A percentile compares a stretch with the other conserved stretches of the same genome.
phyloP scores from a whole-genome alignment of 2,888 invertebrate genomes.

The Netelia melanura region DNA sequence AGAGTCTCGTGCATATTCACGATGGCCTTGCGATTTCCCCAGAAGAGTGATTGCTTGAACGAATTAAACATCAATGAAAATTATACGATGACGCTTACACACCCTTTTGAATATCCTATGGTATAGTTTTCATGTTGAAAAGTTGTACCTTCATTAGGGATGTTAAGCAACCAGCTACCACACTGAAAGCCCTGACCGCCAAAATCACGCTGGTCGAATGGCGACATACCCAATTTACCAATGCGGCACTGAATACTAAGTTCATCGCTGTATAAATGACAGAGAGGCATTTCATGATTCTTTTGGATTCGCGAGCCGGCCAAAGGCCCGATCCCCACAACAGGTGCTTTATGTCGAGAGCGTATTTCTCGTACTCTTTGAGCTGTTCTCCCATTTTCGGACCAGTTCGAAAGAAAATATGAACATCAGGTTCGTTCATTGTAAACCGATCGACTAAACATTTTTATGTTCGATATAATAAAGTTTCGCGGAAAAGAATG shows the following conservation, averaged over 20 bases:
- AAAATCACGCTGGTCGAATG: conserved; percentile 28
- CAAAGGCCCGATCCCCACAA: conserved; percentile 22
- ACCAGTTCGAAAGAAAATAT: background rate
- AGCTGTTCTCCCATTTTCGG: conserved; percentile 6
- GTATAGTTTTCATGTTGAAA: too few relatives aligned
- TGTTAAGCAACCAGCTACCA: too few relatives aligned
- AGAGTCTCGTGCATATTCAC: background rate
- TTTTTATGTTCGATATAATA: background rate
- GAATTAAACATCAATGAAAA: background rate
- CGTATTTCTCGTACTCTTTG: conserved; percentile 31
- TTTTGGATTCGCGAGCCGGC: conserved; percentile 30
- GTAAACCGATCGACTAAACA: background rate
- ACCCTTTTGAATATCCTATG: too few relatives aligned
- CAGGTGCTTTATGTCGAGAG: conserved; percentile 18
- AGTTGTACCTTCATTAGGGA: too few relatives aligned
- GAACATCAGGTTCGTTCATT: background rate
- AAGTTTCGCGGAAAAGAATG: background rate
- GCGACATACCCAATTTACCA: conserved; percentile 45
- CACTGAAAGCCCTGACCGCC: too few relatives aligned
- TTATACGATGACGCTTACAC: too few relatives aligned
- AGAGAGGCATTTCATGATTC: conserved; percentile 10
- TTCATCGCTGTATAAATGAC: conserved; percentile 21
- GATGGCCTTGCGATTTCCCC: background rate
- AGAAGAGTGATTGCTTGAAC: background rate
- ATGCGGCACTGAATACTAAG: conserved; percentile 3